Conservation (phyloP, 2,888 invertebrate genomes). For the Bellardia bayeri region DNA sequence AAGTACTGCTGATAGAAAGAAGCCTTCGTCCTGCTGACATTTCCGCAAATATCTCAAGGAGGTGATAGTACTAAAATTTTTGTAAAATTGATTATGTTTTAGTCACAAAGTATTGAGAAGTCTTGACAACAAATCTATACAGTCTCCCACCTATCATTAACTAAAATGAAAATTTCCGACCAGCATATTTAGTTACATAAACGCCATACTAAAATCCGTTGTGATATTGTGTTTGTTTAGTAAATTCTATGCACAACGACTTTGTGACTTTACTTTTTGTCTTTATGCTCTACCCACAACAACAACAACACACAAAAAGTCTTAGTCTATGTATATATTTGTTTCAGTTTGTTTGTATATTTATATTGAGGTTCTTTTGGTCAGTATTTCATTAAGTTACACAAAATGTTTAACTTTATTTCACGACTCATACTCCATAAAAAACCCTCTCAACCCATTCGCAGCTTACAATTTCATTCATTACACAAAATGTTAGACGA, state of each 20-base stretch:
- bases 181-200: neutral
- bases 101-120: too few relatives aligned
- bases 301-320: neutral
- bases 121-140: too few relatives aligned
- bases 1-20: too few relatives aligned
- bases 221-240: conserved; percentile 32
- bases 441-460: neutral
- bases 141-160: too few relatives aligned
- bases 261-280: conserved; percentile 72
- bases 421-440: conserved; percentile 46
- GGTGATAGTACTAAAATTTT: too few relatives aligned
- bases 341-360: conserved; percentile 43
- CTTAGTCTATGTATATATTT: neutral
- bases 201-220: conserved; percentile 29
- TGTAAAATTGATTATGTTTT: too few relatives aligned
- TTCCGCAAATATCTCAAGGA: too few relatives aligned
- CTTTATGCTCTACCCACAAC: conserved; percentile 7
- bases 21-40: too few relatives aligned
- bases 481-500: conserved; percentile 47
- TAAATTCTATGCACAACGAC: conserved; percentile 63
- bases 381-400: conserved; percentile 82
- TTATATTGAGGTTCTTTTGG: conserved; percentile 73
- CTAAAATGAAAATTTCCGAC: neutral
- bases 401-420: conserved; percentile 73
- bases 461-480: neutral